phyloP scores from a whole-genome alignment of 1,140 invertebrate genomes.

The Ladona fulva region DNA sequence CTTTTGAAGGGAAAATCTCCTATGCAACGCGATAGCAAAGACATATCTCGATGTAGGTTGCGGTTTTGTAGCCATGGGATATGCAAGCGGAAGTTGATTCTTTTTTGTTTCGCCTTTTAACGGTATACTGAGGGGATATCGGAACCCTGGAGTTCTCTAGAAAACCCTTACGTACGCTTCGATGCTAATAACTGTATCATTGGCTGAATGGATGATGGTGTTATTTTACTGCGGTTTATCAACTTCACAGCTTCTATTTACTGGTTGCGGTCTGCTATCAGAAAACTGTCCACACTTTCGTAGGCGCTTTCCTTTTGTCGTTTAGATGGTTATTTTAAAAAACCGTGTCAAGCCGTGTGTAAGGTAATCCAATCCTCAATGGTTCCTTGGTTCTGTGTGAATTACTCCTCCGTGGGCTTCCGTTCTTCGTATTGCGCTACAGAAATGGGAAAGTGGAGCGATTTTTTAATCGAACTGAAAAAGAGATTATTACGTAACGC shows the following conservation, averaged over 20 bases:
- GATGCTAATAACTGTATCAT: background rate
- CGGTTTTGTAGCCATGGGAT: background rate
- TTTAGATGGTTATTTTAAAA: background rate
- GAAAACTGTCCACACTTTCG: background rate
- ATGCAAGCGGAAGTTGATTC: background rate
- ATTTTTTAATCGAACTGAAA: too few relatives aligned
- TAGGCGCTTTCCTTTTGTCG: background rate
- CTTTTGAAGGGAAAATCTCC: background rate
- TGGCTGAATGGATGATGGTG: background rate
- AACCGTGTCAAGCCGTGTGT: too few relatives aligned
- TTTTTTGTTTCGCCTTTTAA: background rate
- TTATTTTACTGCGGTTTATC: background rate
- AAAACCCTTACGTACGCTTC: slow-evolving; percentile 1
- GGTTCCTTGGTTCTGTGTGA: too few relatives aligned
- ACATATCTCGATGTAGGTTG: background rate
- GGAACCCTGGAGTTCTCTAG: background rate
- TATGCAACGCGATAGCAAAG: background rate
- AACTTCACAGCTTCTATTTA: background rate
- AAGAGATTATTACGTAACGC: too few relatives aligned
- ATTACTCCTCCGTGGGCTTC: too few relatives aligned
- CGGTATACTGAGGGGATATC: background rate
- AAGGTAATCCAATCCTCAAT: too few relatives aligned
- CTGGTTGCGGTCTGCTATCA: background rate
- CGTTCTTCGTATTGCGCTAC: too few relatives aligned
- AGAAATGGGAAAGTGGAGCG: too few relatives aligned